Base-by-base conservation (phyloP, 2,113 vertebrate species). In the Apteryx mantelli region DNA sequence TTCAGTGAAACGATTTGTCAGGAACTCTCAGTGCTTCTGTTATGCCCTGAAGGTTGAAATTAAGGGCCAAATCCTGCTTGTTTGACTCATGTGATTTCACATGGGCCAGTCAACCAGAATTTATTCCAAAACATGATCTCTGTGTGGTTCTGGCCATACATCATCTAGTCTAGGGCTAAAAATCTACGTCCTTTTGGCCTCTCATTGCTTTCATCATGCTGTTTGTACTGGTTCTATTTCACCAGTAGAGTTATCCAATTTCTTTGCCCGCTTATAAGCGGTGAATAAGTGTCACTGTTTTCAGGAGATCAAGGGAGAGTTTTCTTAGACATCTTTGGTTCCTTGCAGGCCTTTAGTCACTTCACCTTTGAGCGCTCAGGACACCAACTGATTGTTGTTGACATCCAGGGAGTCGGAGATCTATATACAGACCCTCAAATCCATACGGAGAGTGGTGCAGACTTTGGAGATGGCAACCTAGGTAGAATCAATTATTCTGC, bases 391-490 rank as follows among this genome's bases (percentile, higher is more conserved):
- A 99, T 99, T 21, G 98, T 99, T 69, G 99, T 99, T 63, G 99
- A 99, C 97, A 99, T 99, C 97, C 99, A 99, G 91, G 99, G 99
- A 22, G 99, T 99, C 4, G 99, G 99, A 8, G 99, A 99, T 94
- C 98, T 99, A 65, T 99, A 99, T 97, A 99, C 99, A 0, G 99
- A 99, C 96, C 99, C 99, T 61, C 99, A 99, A 98, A 99, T 99
- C 97, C 99, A 99, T 97, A 99, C 99, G 0, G 99, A 99, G 85
- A 98, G 95, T 6, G 99, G 99, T 68, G 98, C 99, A 4, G 99
- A 99, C 97, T 99, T 99, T 74, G 99, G 99, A 94, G 99, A 99
- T 25, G 99, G 99, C 94, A 99, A 99, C 95, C 97, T 99, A 76
- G 99, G 99, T 99, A 98, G 89, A 85, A 76, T 38, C 68, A 50